Evolutionary conservation across 2,113 vertebrate species (phyloP).

Genomic region (Spea bombifrons): DNA sequence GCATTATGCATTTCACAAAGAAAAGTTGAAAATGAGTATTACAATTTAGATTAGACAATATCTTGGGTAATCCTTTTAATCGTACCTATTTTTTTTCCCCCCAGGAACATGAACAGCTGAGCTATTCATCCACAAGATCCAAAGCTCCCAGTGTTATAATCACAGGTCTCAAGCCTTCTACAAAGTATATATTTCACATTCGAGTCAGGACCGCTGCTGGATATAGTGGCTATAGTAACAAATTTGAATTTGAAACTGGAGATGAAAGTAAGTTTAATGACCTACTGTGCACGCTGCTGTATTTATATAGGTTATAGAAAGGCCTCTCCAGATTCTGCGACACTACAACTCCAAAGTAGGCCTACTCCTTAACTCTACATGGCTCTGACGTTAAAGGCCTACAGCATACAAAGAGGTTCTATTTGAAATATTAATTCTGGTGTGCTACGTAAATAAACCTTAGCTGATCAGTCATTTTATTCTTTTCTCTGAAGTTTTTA

Average conservation of each 20-base stretch:
- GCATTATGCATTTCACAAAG: constrained; percentile 38
- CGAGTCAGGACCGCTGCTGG: constrained; percentile 82
- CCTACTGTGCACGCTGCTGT: background rate
- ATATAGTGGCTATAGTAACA: constrained; percentile 88
- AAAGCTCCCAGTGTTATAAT: constrained; percentile 91
- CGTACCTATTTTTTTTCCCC: constrained; percentile 50
- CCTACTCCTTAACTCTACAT: too few species aligned
- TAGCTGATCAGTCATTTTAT: too few species aligned
- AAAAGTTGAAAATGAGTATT: background rate
- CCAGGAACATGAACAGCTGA: constrained; percentile 89
- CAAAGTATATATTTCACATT: constrained; percentile 89
- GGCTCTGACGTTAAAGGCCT: too few species aligned
- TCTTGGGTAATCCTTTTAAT: background rate
- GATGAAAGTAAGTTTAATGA: constrained; percentile 83
- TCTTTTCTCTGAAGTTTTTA: too few species aligned
- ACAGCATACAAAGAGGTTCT: too few species aligned
- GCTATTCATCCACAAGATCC: constrained; percentile 91
- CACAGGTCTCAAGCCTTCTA: constrained; percentile 87
- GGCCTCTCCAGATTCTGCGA: too few species aligned
- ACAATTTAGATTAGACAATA: constrained; percentile 20
- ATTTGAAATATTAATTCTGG: too few species aligned
- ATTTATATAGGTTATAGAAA: background rate
- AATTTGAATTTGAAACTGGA: constrained; percentile 91
- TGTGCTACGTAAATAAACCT: too few species aligned
- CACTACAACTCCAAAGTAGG: too few species aligned